Conservation (phyloP, 2,888 invertebrate genomes). For the Clitarchus hookeri region DNA sequence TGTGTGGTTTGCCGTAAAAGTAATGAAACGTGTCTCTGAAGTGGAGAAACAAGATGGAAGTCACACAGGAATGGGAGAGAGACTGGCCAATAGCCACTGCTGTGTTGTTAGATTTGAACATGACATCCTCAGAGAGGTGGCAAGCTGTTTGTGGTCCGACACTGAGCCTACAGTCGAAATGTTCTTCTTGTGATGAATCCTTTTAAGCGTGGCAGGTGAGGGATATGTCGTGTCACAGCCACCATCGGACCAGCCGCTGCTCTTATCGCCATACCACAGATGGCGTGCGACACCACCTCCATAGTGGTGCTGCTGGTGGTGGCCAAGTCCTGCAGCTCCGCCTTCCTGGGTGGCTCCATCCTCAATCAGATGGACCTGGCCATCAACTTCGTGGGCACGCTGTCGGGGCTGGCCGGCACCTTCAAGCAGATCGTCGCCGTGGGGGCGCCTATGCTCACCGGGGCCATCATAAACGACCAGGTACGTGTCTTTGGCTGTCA, state of each 20-base stretch:
- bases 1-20: too few species aligned
- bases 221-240: background rate
- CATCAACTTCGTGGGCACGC: background rate
- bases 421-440: background rate
- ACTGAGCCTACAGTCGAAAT: too few species aligned
- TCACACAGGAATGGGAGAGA: too few species aligned
- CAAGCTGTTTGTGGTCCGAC: too few species aligned
- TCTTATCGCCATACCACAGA: background rate
- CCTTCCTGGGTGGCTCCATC: background rate
- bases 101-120: too few species aligned
- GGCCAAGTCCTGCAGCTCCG: slow-evolving; percentile 7
- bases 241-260: background rate
- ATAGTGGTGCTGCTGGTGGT: background rate
- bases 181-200: too few species aligned
- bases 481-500: background rate
- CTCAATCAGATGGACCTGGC: slow-evolving; percentile 2
- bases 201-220: too few species aligned
- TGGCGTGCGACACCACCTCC: background rate
- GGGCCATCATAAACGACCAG: background rate
- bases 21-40: too few species aligned
- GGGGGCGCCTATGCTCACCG: background rate
- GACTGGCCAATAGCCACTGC: too few species aligned
- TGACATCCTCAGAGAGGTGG: too few species aligned
- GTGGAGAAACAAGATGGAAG: too few species aligned
- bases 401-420: background rate